Evolutionary conservation across 2,888 invertebrate genomes (phyloP).

Genomic region (Sialis lutaria): DNA sequence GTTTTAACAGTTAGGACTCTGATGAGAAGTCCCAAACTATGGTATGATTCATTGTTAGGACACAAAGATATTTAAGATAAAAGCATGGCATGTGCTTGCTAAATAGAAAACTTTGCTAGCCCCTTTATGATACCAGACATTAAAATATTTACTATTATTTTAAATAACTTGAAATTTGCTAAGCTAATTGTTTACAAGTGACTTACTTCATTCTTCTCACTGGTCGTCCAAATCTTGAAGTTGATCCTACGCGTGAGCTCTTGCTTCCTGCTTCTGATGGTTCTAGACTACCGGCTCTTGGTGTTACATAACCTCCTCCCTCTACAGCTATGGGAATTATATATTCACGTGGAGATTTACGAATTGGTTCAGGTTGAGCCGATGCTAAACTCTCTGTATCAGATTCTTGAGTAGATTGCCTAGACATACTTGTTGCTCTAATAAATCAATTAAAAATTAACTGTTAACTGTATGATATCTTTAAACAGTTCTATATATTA

Average conservation of each 20-base stretch:
- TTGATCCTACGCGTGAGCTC: conserved; percentile 22
- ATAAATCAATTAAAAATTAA: background rate
- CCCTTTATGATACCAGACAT: too few relatives aligned
- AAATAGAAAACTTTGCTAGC: too few relatives aligned
- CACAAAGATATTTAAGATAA: too few relatives aligned
- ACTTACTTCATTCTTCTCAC: conserved; percentile 46
- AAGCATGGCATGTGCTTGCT: too few relatives aligned
- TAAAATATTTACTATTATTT: too few relatives aligned
- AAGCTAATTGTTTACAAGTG: too few relatives aligned
- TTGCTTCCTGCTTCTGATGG: conserved; percentile 44
- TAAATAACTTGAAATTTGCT: too few relatives aligned
- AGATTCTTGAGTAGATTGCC: conserved; percentile 50
- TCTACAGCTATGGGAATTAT: conserved; percentile 89
- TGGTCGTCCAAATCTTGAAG: conserved; percentile 32
- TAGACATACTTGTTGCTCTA: conserved; percentile 27
- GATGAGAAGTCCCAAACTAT: too few relatives aligned
- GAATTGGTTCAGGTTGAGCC: conserved; percentile 50
- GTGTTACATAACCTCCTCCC: conserved; percentile 72
- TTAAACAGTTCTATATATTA: too few relatives aligned
- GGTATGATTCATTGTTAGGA: too few relatives aligned
- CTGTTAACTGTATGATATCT: background rate
- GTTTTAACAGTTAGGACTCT: too few relatives aligned
- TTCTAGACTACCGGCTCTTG: conserved; percentile 57
- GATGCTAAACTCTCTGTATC: conserved; percentile 45
- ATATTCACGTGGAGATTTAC: conserved; percentile 77